Evolutionary conservation across 2,888 invertebrate genomes (phyloP).

Genomic region (Nemotelus pantherinus): DNA sequence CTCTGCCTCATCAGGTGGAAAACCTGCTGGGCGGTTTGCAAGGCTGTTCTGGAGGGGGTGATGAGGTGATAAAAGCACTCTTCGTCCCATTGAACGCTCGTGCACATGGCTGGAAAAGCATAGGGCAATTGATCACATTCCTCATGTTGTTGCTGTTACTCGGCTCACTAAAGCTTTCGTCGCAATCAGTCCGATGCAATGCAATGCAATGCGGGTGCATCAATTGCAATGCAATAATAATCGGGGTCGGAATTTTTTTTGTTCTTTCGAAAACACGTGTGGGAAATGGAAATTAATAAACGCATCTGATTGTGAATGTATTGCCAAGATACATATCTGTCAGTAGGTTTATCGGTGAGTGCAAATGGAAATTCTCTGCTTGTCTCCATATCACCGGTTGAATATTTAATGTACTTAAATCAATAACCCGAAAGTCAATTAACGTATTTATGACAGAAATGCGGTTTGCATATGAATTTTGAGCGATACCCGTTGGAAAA

Average conservation of each 20-base stretch:
- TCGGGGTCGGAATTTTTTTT: no score
- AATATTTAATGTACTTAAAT: slow-evolving; percentile 23
- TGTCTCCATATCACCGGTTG: slow-evolving; percentile 16
- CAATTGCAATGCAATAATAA: no score
- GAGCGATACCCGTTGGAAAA: no score
- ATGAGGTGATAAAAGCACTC: slow-evolving; percentile 27
- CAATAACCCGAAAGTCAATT: not conserved
- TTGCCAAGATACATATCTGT: slow-evolving; percentile 19
- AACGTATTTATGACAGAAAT: not conserved
- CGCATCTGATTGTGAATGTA: slow-evolving; percentile 4
- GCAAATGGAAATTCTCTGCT: slow-evolving; percentile 18
- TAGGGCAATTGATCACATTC: slow-evolving; percentile 31
- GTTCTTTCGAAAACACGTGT: slow-evolving; percentile 17
- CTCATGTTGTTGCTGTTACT: not conserved
- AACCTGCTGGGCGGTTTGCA: not conserved
- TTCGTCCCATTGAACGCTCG: not conserved
- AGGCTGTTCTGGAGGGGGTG: not conserved
- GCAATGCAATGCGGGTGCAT: no score
- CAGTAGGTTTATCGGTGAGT: slow-evolving; percentile 28
- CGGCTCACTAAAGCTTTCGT: slow-evolving; percentile 32
- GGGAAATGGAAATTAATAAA: slow-evolving; percentile 33
- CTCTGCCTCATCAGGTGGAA: slow-evolving; percentile 11
- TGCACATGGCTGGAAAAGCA: not conserved
- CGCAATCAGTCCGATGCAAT: not conserved
- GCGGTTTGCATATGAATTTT: no score